phyloP scores from a whole-genome alignment of 2,888 invertebrate species.

The Sabellastarte sp. region DNA sequence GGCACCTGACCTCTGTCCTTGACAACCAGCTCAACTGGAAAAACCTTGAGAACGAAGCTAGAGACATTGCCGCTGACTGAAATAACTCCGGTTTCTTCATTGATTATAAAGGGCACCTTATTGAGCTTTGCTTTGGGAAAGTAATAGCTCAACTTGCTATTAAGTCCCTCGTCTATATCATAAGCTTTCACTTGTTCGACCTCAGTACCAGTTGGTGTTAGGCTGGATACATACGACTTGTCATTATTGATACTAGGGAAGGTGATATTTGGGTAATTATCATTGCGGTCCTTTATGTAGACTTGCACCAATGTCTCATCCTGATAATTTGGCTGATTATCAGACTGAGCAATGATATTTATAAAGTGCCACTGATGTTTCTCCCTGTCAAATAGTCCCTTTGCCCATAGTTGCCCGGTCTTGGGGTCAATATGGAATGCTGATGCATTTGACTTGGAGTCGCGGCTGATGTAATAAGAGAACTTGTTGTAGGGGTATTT shows the following conservation, averaged over 20 bases:
- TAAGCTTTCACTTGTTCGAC: neutral
- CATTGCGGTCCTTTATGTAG: neutral
- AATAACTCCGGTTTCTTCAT: neutral
- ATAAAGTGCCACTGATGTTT: neutral
- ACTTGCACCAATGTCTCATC: neutral
- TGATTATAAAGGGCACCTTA: neutral
- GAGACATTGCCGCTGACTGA: neutral
- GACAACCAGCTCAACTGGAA: neutral
- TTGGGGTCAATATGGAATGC: neutral
- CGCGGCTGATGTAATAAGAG: neutral
- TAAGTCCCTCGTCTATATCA: neutral
- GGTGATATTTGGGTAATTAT: neutral
- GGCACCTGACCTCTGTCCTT: neutral
- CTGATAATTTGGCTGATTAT: neutral
- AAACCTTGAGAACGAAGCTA: neutral
- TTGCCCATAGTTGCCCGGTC: neutral
- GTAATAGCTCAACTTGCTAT: neutral
- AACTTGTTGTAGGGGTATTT: constrained; percentile 1
- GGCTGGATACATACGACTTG: neutral
- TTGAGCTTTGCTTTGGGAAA: neutral
- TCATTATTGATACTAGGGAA: neutral
- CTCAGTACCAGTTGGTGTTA: neutral
- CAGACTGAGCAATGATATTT: neutral
- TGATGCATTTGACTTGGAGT: neutral
- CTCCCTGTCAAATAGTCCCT: constrained; percentile 1